Conservation (phyloP, 2,888 invertebrate species). For the Drosophila vallismaia region DNA sequence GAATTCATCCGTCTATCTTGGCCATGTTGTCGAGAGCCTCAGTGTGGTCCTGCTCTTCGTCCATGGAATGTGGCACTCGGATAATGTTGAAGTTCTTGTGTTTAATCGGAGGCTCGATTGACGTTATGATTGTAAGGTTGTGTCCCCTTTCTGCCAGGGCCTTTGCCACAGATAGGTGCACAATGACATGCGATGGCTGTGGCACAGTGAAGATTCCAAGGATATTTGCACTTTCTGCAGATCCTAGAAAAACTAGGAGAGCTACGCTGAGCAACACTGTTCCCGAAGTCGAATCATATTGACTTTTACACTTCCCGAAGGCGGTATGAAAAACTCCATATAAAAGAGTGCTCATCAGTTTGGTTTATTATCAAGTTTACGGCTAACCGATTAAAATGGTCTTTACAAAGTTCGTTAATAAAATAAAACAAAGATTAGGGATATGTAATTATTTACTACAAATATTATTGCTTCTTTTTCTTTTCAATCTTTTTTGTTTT, state of each 20-base stretch:
- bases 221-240: slow-evolving; percentile 62
- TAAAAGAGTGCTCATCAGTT: not conserved
- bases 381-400: not conserved
- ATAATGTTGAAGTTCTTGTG: slow-evolving; percentile 67
- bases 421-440: no score
- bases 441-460: no score
- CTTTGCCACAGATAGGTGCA: slow-evolving; percentile 76
- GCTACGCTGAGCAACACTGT: not conserved
- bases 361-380: not conserved
- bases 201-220: slow-evolving; percentile 75
- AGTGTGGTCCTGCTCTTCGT: slow-evolving; percentile 35
- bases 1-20: slow-evolving; percentile 46
- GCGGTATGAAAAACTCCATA: not conserved
- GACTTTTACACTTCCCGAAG: not conserved
- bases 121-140: slow-evolving; percentile 80
- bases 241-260: not conserved
- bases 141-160: slow-evolving; percentile 80
- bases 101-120: slow-evolving; percentile 59
- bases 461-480: not conserved
- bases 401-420: not conserved
- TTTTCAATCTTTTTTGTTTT: not conserved
- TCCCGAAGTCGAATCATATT: not conserved
- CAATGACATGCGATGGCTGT: slow-evolving; percentile 79
- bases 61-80: slow-evolving; percentile 51
- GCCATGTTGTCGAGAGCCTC: slow-evolving; percentile 45